phyloP scores from a whole-genome alignment of 2,888 invertebrate genomes.

The Coleophora flavipennella region DNA sequence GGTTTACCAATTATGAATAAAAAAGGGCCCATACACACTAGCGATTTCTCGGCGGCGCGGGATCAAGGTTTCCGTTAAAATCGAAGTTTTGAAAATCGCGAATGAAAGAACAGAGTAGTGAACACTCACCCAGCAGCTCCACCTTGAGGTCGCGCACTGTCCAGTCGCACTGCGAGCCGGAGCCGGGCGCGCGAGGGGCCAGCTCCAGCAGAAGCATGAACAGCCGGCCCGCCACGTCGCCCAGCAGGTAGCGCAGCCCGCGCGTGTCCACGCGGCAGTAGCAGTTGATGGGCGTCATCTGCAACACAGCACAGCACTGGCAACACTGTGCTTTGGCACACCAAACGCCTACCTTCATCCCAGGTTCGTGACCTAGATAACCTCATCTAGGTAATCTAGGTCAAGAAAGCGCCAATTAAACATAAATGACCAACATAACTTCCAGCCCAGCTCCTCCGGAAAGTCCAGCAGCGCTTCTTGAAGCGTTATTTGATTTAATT shows the following conservation, averaged over 20 bases:
- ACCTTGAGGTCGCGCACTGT: slow-evolving; percentile 96
- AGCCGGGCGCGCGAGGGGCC: slow-evolving; percentile 73
- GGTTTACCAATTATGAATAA: too few relatives aligned
- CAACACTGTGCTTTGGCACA: too few relatives aligned
- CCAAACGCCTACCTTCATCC: neutral
- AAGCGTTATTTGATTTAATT: too few relatives aligned
- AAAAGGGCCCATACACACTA: too few relatives aligned
- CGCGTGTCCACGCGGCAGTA: slow-evolving; percentile 94
- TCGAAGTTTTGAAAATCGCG: neutral
- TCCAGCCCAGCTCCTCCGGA: too few relatives aligned
- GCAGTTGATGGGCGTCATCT: slow-evolving; percentile 95
- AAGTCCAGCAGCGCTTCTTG: too few relatives aligned
- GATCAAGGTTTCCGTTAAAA: neutral
- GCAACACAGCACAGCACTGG: slow-evolving; percentile 13
- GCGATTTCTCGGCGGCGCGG: neutral
- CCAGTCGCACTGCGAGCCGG: slow-evolving; percentile 83
- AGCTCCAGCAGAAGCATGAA: slow-evolving; percentile 96
- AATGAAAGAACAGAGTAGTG: slow-evolving; percentile 73
- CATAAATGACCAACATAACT: too few relatives aligned
- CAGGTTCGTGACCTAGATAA: too few relatives aligned
- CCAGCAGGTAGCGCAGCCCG: slow-evolving; percentile 91
- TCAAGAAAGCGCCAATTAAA: too few relatives aligned
- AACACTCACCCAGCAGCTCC: slow-evolving; percentile 81
- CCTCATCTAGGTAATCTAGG: too few relatives aligned
- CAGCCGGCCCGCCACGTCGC: slow-evolving; percentile 94